phyloP scores from a whole-genome alignment of 2,113 vertebrate genomes.

The Grammatotria lemairii region DNA sequence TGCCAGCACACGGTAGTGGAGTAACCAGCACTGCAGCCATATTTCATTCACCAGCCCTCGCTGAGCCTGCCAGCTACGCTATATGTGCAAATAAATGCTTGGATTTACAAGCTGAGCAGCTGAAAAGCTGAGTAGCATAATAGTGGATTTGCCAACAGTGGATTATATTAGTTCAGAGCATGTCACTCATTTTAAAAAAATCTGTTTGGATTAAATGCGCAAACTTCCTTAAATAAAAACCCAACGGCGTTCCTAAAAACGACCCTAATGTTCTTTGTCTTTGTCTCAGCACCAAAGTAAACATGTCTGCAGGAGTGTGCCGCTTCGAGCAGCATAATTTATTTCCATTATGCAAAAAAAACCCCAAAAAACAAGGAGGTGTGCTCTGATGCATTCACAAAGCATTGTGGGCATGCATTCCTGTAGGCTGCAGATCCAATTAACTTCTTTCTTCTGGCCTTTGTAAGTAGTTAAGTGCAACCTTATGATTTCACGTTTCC shows the following conservation, averaged over 20 bases:
- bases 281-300: not conserved
- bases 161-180: slow-evolving; percentile 24
- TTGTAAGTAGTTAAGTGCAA: slow-evolving; percentile 28
- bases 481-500: slow-evolving; percentile 36
- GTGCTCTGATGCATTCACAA: not conserved
- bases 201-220: slow-evolving; percentile 15
- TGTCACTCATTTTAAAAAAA: not conserved
- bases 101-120: slow-evolving; percentile 33
- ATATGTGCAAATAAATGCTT: slow-evolving; percentile 45
- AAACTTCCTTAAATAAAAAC: slow-evolving; percentile 25
- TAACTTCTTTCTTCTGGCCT: slow-evolving; percentile 15
- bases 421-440: slow-evolving; percentile 27
- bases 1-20: slow-evolving; percentile 45
- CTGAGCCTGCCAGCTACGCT: not conserved
- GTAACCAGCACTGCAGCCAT: slow-evolving; percentile 36
- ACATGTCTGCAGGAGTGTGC: not conserved
- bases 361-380: fast-evolving
- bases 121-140: slow-evolving; percentile 23
- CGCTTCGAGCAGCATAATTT: not conserved
- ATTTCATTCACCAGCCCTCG: slow-evolving; percentile 27
- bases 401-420: slow-evolving; percentile 15
- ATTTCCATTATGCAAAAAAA: not conserved
- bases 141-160: slow-evolving; percentile 11
- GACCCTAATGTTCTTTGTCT: not conserved
- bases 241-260: not conserved